Percentiles rank a stretch among this genome's conserved stretches.
These are phyloP conservation scores for Phocoena phocoena DNA, from an alignment of 2,113 vertebrate genomes.

Conservation along the genomic window DNA sequence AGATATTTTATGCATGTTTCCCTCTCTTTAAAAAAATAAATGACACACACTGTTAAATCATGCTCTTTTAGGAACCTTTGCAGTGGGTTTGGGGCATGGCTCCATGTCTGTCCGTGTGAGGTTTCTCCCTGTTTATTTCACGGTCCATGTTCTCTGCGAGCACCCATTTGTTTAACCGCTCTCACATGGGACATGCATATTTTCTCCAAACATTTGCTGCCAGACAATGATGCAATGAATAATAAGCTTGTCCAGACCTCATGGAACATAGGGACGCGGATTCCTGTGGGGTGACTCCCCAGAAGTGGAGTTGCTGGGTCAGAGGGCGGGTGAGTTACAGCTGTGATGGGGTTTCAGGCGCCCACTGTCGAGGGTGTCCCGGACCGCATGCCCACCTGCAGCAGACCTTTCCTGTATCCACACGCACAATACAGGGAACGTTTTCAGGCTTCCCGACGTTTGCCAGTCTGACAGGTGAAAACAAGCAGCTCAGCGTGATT, in stretches of 20 bases:
- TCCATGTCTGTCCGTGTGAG: accelerated
- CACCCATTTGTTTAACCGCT: neutral
- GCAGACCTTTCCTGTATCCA: neutral
- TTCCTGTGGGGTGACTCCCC: neutral
- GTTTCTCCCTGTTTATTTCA: neutral
- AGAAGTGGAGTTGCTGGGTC: neutral
- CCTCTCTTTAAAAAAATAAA: neutral
- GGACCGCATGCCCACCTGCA: neutral
- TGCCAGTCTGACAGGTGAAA: neutral
- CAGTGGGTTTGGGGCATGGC: neutral
- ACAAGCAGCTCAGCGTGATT: neutral
- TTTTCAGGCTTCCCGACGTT: neutral
- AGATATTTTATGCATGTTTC: neutral
- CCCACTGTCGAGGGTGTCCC: neutral
- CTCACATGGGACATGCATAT: neutral
- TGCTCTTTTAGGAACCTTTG: neutral
- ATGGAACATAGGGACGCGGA: neutral
- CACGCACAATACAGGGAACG: neutral
- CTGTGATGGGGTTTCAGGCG: neutral
- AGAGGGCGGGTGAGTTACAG: neutral
- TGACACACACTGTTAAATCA: neutral
- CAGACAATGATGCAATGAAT: neutral
- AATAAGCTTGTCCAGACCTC: neutral
- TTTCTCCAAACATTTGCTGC: neutral
- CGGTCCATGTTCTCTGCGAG: neutral